Evolutionary conservation across 2,797 vertebrate genomes (phyloP), one percentile per base, ranked within the genome.

Genomic region (Pelobates cultripes): DNA sequence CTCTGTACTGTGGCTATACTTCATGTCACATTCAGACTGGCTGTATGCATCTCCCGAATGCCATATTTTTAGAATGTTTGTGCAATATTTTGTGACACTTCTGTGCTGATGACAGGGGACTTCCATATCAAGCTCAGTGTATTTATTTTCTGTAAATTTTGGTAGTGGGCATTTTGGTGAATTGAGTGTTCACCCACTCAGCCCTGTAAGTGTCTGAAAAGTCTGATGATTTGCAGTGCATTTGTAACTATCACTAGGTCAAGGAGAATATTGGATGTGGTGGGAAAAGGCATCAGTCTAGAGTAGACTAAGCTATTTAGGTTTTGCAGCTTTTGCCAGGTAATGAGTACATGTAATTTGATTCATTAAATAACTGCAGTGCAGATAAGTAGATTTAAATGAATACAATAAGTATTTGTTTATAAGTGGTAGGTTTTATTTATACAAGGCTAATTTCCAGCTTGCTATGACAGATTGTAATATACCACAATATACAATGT

Each of bases 351-450:
- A 47, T 73, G 4, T 42, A 55, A 45, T 28, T 64, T 28, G 51
- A 17, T 9, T 7, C 60, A 15, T 64, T 61, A 69, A 61, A 7
- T 79, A 51, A 67, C 82, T 79, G 82, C 77, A 80, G 72, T 84
- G 82, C 82, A 76, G 77, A 44, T 47, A 12, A 53, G 57, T 15
- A 55, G 51, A 41, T 6, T 72, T 53, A 8, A 9, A 41, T 45
- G 55, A 12, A 53, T 51, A 10, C 47, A 51, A 51, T 51, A 1
- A 51, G 5, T 6, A 5, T 51, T 51, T 51, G 47, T 51, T 51
- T 51, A 51, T 51, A 10, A 51, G 10, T 51, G 47, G 10, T 51
- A 6, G 47, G 5, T 51, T 51, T 28, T 28, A 28, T 51, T 51
- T 51, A 10, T 51, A 10, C 5, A 51, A 51, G 47, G 47, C 47